Percentiles rank a stretch among this genome's conserved stretches.
Evolutionary conservation across 2,113 vertebrate genomes (phyloP).

Genomic region (Callionymus lyra): DNA sequence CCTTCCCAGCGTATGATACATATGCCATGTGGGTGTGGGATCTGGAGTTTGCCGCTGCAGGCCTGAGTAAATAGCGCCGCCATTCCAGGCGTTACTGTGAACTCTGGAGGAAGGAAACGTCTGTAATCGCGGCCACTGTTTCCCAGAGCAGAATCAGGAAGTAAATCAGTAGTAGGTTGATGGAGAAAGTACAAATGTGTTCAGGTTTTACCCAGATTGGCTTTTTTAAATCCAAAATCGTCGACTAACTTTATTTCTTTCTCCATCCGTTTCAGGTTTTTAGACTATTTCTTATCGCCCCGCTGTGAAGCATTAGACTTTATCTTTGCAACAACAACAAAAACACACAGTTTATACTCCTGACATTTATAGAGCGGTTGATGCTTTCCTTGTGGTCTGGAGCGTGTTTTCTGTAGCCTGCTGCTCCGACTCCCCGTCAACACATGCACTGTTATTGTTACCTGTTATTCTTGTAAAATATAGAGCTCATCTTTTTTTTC

Average conservation of each 20-base stretch:
- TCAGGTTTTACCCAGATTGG: no score
- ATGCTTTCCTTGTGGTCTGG: conserved; percentile 43
- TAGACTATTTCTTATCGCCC: neutral
- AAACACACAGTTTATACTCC: conserved; percentile 13
- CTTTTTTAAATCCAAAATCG: no score
- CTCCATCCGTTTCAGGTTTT: no score
- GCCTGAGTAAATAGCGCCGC: conserved; percentile 60
- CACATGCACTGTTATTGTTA: conserved; percentile 45
- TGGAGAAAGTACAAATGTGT: conserved; percentile 49
- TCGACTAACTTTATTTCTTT: no score
- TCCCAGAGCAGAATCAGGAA: conserved; percentile 55
- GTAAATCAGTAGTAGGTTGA: conserved; percentile 36
- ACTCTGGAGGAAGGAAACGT: conserved; percentile 63
- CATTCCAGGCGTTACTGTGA: conserved; percentile 59
- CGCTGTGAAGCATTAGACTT: neutral
- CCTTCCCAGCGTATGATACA: conserved; percentile 39
- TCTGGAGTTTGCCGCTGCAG: conserved; percentile 44
- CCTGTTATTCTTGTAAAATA: conserved; percentile 51
- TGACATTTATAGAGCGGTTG: conserved; percentile 32
- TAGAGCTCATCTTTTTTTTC: conserved; percentile 27
- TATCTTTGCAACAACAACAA: conserved; percentile 2
- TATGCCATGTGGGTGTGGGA: conserved; percentile 61
- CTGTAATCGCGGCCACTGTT: conserved; percentile 60
- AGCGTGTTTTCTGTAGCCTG: conserved; percentile 35
- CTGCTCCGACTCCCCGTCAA: conserved; percentile 30